Evolutionary conservation across 1,140 invertebrate genomes (phyloP).

Genomic region (Anoplolepis gracilipes): DNA sequence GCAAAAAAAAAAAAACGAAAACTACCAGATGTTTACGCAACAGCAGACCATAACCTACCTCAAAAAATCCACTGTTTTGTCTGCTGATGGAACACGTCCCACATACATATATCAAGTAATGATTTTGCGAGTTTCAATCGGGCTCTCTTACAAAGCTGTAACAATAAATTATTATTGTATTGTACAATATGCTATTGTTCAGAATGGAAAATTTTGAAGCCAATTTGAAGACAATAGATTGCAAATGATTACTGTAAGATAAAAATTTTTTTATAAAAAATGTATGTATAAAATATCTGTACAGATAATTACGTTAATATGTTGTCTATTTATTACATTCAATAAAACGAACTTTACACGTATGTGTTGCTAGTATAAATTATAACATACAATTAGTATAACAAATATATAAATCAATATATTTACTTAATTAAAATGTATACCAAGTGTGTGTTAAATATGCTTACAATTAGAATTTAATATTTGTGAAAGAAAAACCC

Average conservation of each 20-base stretch:
- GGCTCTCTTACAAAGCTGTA: not conserved
- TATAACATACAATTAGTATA: not conserved
- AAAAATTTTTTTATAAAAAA: not conserved
- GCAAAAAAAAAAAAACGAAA: not conserved
- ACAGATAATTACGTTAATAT: not conserved
- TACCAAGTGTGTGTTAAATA: conserved; percentile 5
- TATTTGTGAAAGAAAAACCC: conserved; percentile 6
- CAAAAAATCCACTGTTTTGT: conserved; percentile 59
- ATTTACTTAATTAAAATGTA: not conserved
- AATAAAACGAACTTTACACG: not conserved
- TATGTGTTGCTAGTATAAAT: not conserved
- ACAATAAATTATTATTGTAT: no score
- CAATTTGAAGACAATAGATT: conserved; percentile 1
- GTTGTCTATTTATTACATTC: not conserved
- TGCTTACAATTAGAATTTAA: not conserved
- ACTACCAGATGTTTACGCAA: conserved; percentile 62
- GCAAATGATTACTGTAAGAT: not conserved
- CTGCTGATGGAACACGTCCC: conserved; percentile 2
- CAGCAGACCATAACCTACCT: conserved; percentile 63
- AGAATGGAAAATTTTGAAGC: not conserved
- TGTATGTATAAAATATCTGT: not conserved
- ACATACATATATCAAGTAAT: conserved; percentile 58
- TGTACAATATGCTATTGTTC: conserved; percentile 14
- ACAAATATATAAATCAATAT: not conserved
- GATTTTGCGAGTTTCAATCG: conserved; percentile 36